phyloP scores from a whole-genome alignment of 2,113 vertebrate species.

The Elgaria multicarinata region DNA sequence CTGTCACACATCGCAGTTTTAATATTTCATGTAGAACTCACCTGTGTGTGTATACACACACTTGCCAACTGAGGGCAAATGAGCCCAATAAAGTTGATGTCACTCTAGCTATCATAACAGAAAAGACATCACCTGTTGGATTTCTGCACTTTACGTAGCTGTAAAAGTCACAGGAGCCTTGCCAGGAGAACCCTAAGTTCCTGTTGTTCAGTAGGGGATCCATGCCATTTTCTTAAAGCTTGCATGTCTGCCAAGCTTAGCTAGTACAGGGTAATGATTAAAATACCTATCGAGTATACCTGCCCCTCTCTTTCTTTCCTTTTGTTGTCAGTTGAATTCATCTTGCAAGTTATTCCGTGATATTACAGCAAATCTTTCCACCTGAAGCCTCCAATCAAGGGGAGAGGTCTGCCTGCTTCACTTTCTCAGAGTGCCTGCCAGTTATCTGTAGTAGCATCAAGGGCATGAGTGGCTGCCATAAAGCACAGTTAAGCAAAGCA shows the following conservation, averaged over 20 bases:
- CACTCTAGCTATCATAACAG: too few relatives aligned
- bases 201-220: background rate
- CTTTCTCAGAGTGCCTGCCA: background rate
- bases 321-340: background rate
- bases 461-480: background rate
- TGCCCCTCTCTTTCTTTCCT: background rate
- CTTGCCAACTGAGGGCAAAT: background rate
- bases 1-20: background rate
- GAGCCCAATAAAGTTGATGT: background rate
- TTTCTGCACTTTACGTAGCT: background rate
- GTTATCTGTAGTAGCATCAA: constrained; percentile 15
- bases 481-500: background rate
- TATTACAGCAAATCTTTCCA: background rate
- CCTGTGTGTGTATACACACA: background rate
- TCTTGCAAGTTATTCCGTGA: background rate
- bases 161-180: background rate
- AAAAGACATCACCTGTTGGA: background rate
- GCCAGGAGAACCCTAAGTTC: background rate
- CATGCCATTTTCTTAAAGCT: background rate
- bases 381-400: background rate
- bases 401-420: constrained; percentile 2
- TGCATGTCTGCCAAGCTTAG: background rate
- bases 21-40: background rate
- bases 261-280: background rate
- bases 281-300: background rate